These are phyloP conservation scores for Bombus sibiricus DNA, from an alignment of 1,140 invertebrate species.

Conservation along the genomic window DNA sequence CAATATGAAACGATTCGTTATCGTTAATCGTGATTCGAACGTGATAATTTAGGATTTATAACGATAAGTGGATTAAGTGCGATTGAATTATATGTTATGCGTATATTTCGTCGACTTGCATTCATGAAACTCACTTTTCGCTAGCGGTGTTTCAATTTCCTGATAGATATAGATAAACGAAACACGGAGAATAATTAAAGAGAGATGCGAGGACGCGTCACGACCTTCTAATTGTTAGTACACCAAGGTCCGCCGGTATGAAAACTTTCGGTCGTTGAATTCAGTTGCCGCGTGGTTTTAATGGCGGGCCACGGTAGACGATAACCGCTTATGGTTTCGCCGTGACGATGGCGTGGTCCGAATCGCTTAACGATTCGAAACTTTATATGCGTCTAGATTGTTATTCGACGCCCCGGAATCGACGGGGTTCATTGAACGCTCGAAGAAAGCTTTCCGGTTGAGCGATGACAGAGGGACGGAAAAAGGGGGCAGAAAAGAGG, in stretches of 20 bases:
- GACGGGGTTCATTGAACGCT: constrained; percentile 42
- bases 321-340: constrained; percentile 55
- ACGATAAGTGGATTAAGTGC: too few species aligned
- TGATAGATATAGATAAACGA: neutral
- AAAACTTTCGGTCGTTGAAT: constrained; percentile 67
- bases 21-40: neutral
- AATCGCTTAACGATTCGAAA: constrained; percentile 58
- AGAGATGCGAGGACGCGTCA: neutral
- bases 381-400: constrained; percentile 41
- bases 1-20: neutral
- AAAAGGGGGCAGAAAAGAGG: constrained; percentile 1
- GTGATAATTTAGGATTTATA: too few species aligned
- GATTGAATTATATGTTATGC: too few species aligned
- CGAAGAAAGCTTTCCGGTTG: constrained; percentile 11
- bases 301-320: constrained; percentile 38
- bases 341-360: constrained; percentile 37
- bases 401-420: constrained; percentile 49
- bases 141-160: neutral
- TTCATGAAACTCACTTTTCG: too few species aligned
- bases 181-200: neutral
- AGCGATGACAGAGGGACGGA: constrained; percentile 6
- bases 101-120: too few species aligned
- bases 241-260: constrained; percentile 41
- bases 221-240: constrained; percentile 60
- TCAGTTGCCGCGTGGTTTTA: constrained; percentile 65